phyloP scores from a whole-genome alignment of 2,888 invertebrate genomes.

The Elaeidobius kamerunicus region DNA sequence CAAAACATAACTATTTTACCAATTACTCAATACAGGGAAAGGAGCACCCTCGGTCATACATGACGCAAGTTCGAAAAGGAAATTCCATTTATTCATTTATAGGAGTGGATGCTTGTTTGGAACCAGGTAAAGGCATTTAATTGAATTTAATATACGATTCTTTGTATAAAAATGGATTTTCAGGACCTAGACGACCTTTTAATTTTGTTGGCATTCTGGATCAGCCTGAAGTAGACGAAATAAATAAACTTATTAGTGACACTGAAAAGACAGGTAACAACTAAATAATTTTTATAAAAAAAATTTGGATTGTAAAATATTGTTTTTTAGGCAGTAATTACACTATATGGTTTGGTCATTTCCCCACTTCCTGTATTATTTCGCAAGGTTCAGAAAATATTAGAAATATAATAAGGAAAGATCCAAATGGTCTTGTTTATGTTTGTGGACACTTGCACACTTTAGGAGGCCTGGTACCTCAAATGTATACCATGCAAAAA shows the following conservation, averaged over 20 bases:
- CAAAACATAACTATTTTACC: conserved; percentile 71
- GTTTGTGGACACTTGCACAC: conserved; percentile 89
- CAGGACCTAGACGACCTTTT: conserved; percentile 71
- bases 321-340: conserved; percentile 50
- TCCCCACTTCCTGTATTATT: conserved; percentile 84
- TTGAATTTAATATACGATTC: too few species aligned
- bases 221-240: conserved; percentile 54
- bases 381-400: conserved; percentile 55
- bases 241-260: conserved; percentile 57
- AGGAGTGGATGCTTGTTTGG: conserved; percentile 82
- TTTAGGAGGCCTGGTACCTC: conserved; percentile 71
- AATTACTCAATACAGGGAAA: conserved; percentile 78
- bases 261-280: conserved; percentile 48
- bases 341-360: conserved; percentile 85
- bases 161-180: conserved; percentile 2
- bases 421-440: conserved; percentile 67
- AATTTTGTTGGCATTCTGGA: conserved; percentile 83
- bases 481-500: conserved; percentile 85
- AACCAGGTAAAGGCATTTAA: conserved; percentile 59
- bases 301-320: background rate
- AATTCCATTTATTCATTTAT: conserved; percentile 73
- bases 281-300: too few species aligned
- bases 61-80: conserved; percentile 58
- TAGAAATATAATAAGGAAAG: conserved; percentile 58
- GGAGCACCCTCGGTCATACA: conserved; percentile 68